Conservation (phyloP, 2,888 invertebrate genomes). For the Leucoma salicis region DNA sequence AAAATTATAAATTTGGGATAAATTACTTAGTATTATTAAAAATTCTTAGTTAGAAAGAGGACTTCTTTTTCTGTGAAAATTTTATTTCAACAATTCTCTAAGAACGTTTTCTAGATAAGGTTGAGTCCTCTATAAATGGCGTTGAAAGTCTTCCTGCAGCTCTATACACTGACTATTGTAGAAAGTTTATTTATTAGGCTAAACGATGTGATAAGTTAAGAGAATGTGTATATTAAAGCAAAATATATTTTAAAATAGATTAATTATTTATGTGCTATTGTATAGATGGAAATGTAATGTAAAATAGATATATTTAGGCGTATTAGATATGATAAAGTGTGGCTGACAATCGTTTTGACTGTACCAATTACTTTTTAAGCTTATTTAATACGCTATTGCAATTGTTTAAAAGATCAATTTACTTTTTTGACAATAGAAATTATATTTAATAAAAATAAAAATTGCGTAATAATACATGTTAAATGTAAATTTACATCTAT, state of each 20-base stretch:
- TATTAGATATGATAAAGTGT: conserved; percentile 32
- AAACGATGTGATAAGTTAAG: conserved; percentile 77
- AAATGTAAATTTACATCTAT: no score
- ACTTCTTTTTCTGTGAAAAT: no score
- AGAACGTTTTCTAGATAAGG: conserved; percentile 16
- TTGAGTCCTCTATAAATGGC: conserved; percentile 43
- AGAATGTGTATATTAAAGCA: conserved; percentile 63
- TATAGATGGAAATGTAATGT: conserved; percentile 57
- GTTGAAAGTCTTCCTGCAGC: conserved; percentile 81
- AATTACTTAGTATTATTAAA: conserved; percentile 20
- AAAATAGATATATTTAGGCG: conserved; percentile 49
- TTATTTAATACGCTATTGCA: no score
- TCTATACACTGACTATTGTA: conserved; percentile 81
- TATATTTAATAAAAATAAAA: no score
- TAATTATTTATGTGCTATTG: conserved; percentile 62
- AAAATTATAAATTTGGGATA: conserved; percentile 16
- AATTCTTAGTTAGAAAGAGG: conserved; percentile 18
- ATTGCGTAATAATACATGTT: no score
- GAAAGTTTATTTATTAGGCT: conserved; percentile 75
- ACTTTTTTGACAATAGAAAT: no score
- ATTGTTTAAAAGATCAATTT: no score
- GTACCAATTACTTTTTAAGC: neutral
- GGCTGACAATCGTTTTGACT: conserved; percentile 32
- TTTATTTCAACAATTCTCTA: no score
- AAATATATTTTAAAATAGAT: conserved; percentile 59